phyloP scores from a whole-genome alignment of 2,888 invertebrate species.

The Diadegma fenestrale region DNA sequence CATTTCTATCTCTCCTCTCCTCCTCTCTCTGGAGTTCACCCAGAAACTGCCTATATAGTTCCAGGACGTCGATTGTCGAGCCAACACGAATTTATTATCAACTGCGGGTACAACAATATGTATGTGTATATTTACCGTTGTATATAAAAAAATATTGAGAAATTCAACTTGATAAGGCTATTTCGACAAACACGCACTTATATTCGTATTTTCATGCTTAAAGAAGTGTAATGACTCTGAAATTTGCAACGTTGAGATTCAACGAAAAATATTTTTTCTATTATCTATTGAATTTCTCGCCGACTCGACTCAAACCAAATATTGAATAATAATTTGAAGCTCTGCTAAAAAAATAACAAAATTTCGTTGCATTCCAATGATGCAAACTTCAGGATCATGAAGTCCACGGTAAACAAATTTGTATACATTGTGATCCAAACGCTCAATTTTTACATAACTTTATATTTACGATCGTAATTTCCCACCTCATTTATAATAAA shows the following conservation, averaged over 20 bases:
- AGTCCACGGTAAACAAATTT: not conserved
- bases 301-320: too few relatives aligned
- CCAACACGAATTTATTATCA: constrained; percentile 66
- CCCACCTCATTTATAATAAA: not conserved
- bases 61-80: constrained; percentile 64
- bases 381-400: too few relatives aligned
- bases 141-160: not conserved
- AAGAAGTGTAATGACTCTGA: not conserved
- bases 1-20: not conserved
- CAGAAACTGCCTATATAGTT: constrained; percentile 34
- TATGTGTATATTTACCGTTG: not conserved
- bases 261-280: too few relatives aligned
- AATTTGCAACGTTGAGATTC: too few relatives aligned
- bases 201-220: not conserved
- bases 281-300: too few relatives aligned
- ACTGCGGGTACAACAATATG: constrained; percentile 36
- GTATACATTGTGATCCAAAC: not conserved
- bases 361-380: too few relatives aligned
- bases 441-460: not conserved
- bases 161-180: not conserved
- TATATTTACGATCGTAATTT: constrained; percentile 6
- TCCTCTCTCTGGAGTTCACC: constrained; percentile 31
- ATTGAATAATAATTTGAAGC: too few relatives aligned
- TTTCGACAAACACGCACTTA: not conserved
- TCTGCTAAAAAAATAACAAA: too few relatives aligned